Base-by-base conservation (phyloP, 2,888 invertebrate species). In the Orthosia gothica region DNA sequence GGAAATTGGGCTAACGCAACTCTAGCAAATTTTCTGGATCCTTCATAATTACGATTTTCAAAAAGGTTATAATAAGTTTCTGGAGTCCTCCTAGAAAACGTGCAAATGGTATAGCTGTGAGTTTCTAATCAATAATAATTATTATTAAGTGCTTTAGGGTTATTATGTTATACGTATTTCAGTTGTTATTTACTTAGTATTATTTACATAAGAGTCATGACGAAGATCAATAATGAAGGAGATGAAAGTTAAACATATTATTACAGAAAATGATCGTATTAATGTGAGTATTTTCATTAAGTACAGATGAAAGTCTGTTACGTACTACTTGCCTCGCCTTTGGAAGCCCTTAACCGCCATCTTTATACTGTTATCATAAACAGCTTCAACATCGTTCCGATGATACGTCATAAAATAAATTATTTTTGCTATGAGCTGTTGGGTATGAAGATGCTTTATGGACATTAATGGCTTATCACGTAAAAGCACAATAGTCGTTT, bases 301-400 rank as follows among this genome's bases (percentile, higher is more conserved):
- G 40, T 45, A 70, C 23, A 54, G 23, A 76, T 74, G 66, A 72
- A 71, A 57, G 47, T 49, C 63, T 47, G 52, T 26, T 62, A 69
- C 74, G 75, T 79, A 85, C 84, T 85, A 88, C 86, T 88, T 84
- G 83, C 81, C 68, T 70, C 85, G 83, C 87, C 79, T 79, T 89
- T 78, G 79, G 82, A 76, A 83, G 59, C 84, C 87, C 89, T 89
- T 92, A 89, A 85, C 88, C 82, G 75, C 89, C 68, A 87, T 86
- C 87, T 81, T 85, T 83, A 87, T 84, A 86, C 81, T 91, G 90
- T 90, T 89, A 89, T 91, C 91, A 91, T 92, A 90, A 91, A 90
- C 83, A 83, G 81, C 83, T 86, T 83, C 90, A 70, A 20, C 40
- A 92, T 89, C 80, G 85, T 88, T 71, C 72, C 81, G 86, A 91